A percentile compares a stretch with the other conserved stretches of the same genome.
phyloP scores from a whole-genome alignment of 2,888 invertebrate genomes.

The Agonopterix heracliana region DNA sequence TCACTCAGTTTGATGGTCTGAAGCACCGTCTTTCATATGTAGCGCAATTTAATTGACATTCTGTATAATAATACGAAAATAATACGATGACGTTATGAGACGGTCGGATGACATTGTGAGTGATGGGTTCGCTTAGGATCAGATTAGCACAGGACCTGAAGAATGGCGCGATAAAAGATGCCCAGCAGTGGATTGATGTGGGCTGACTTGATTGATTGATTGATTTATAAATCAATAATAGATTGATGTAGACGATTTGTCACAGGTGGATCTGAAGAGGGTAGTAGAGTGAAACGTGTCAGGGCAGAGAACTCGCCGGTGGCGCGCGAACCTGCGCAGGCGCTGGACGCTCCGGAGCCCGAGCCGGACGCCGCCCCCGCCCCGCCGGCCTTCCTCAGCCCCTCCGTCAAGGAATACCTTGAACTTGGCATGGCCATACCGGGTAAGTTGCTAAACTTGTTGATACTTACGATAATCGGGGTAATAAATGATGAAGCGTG shows the following conservation, averaged over 20 bases:
- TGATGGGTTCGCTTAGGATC: no score
- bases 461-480: neutral
- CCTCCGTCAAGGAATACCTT: constrained; percentile 89
- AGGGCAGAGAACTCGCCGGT: constrained; percentile 57
- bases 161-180: no score
- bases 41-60: no score
- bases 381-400: constrained; percentile 87
- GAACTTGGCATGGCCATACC: constrained; percentile 93
- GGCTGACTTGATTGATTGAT: no score
- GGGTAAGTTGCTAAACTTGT: constrained; percentile 70
- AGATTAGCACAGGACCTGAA: no score
- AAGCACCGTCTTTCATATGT: no score
- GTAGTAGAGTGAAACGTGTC: constrained; percentile 78
- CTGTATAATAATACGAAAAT: no score
- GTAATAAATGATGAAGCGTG: neutral
- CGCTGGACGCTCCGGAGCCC: constrained; percentile 68
- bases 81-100: no score
- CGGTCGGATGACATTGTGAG: no score
- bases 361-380: constrained; percentile 72
- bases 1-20: no score
- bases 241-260: neutral
- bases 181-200: no score
- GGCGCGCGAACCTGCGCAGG: constrained; percentile 59
- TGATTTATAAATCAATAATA: no score
- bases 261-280: constrained; percentile 79